These are phyloP conservation scores for Premnoplex brunnescens DNA, from an alignment of 2,797 vertebrate genomes.

Conservation along the genomic window DNA sequence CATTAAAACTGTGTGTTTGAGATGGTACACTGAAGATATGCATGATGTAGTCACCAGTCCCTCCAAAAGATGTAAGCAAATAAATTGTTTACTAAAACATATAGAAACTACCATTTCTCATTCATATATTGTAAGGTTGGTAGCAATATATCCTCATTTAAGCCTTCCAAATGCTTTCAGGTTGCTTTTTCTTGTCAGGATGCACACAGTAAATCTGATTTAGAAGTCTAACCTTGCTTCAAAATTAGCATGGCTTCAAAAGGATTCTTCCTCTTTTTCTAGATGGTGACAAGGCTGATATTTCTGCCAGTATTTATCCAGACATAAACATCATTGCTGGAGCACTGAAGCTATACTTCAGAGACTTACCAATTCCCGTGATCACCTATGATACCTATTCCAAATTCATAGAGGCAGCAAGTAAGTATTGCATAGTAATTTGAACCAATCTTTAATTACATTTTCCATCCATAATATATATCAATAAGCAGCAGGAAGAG, in stretches of 20 bases:
- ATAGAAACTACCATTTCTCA: background rate
- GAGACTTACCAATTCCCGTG: slow-evolving; percentile 83
- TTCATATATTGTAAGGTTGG: background rate
- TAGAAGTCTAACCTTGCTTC: background rate
- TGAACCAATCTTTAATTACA: background rate
- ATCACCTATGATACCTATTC: slow-evolving; percentile 85
- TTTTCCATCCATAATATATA: background rate
- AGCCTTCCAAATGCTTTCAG: slow-evolving; percentile 20
- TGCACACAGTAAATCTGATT: slow-evolving; percentile 12
- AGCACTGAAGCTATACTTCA: slow-evolving; percentile 84
- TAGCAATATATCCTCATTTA: slow-evolving; percentile 32
- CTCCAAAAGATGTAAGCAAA: background rate
- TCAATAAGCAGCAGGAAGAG: background rate
- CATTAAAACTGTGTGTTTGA: background rate
- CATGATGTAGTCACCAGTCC: background rate
- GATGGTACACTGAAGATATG: background rate
- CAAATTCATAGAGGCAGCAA: slow-evolving; percentile 85
- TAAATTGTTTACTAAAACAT: background rate
- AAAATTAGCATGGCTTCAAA: slow-evolving; percentile 30
- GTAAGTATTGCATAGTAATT: slow-evolving; percentile 72
- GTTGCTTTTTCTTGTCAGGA: background rate
- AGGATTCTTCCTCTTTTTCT: slow-evolving; percentile 64
- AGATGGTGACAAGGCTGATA: slow-evolving; percentile 97
- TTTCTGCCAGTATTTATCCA: slow-evolving; percentile 85
- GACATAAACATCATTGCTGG: slow-evolving; percentile 86